A percentile compares a stretch with the other conserved stretches of the same genome.
These are phyloP conservation scores for Epizoanthus ramosus DNA, from an alignment of 92 coral and sea anemone species.

Conservation along the genomic window DNA sequence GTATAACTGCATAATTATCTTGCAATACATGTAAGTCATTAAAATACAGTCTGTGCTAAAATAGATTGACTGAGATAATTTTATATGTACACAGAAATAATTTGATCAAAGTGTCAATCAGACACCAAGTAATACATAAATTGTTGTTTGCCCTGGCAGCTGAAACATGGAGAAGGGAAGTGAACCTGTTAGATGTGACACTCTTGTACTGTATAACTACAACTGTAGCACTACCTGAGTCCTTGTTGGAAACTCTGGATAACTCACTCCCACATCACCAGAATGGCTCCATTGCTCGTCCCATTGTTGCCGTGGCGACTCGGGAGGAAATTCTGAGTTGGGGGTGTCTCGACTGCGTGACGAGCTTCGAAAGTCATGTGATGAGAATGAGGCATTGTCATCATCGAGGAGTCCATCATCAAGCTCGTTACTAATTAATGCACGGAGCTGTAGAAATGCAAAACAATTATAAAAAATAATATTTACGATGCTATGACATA, in stretches of 20 bases:
- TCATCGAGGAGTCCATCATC: constrained; percentile 93
- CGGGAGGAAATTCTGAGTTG: constrained; percentile 63
- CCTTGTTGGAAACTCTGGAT: constrained; percentile 8
- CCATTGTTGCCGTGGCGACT: constrained; percentile 50
- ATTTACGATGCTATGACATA: no score
- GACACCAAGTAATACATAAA: no score
- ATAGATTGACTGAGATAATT: no score
- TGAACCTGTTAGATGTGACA: no score
- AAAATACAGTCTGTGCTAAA: no score
- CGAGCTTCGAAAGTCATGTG: constrained; percentile 89
- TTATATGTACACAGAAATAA: no score
- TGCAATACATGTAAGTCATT: no score
- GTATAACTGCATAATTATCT: no score
- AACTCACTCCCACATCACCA: background rate
- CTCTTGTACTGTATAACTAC: no score
- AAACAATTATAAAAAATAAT: background rate
- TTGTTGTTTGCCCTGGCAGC: no score
- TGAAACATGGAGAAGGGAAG: no score
- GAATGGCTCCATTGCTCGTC: constrained; percentile 8
- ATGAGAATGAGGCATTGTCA: constrained; percentile 92
- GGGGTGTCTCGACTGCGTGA: constrained; percentile 84
- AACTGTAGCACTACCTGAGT: background rate
- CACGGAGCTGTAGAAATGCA: constrained; percentile 76
- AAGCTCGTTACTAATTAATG: constrained; percentile 81
- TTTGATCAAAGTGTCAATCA: no score